phyloP scores from a whole-genome alignment of 2,888 invertebrate species.

The Microctonus brassicae region DNA sequence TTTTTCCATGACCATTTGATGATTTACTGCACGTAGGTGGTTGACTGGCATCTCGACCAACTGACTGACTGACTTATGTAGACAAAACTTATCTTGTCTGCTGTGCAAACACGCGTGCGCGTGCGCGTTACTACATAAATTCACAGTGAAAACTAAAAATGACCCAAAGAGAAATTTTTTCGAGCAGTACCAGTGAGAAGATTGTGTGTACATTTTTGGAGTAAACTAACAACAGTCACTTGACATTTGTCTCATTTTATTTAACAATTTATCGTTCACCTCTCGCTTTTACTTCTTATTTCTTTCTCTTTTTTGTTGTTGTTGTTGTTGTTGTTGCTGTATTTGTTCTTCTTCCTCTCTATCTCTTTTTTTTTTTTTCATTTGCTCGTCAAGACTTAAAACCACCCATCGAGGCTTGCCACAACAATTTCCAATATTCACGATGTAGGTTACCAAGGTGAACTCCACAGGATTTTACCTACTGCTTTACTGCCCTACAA shows the following conservation, averaged over 20 bases:
- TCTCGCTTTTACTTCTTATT: not conserved
- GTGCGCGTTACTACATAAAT: not conserved
- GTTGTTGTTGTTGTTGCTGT: no score
- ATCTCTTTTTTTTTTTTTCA: slow-evolving; percentile 31
- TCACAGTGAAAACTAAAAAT: not conserved
- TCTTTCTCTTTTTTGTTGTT: slow-evolving; percentile 22
- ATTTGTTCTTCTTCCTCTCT: no score
- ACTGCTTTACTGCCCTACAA: slow-evolving; percentile 64
- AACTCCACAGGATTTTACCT: slow-evolving; percentile 56
- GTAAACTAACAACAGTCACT: not conserved
- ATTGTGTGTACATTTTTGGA: not conserved
- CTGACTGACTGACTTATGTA: slow-evolving; percentile 46
- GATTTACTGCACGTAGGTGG: slow-evolving; percentile 54
- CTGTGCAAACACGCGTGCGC: not conserved
- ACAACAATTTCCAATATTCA: slow-evolving; percentile 68
- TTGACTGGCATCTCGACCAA: slow-evolving; percentile 42
- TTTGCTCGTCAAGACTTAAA: slow-evolving; percentile 24
- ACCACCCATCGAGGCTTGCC: slow-evolving; percentile 66
- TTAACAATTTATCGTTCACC: not conserved
- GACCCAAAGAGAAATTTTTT: slow-evolving; percentile 17
- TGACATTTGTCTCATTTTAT: slow-evolving; percentile 18
- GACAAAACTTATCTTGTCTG: slow-evolving; percentile 18
- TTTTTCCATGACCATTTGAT: slow-evolving; percentile 38
- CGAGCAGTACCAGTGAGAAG: not conserved
- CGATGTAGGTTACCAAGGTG: slow-evolving; percentile 67